Conservation (phyloP, 1,140 invertebrate genomes). For the Tribolium madens region DNA sequence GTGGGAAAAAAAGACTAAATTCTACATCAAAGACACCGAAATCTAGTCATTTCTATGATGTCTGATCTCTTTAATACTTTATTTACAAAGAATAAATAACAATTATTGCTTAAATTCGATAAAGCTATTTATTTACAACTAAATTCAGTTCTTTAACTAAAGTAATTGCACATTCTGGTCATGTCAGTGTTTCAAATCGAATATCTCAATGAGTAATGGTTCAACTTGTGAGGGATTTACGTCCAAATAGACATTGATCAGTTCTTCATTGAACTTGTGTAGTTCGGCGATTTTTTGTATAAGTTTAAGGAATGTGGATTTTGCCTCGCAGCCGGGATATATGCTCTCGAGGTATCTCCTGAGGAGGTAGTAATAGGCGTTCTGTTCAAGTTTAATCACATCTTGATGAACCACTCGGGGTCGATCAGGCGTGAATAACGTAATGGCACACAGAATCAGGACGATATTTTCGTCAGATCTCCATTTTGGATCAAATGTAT, state of each 20-base stretch:
- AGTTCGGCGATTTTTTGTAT: slow-evolving; percentile 91
- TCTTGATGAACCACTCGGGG: slow-evolving; percentile 84
- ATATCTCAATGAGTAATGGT: slow-evolving; percentile 92
- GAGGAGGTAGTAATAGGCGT: slow-evolving; percentile 91
- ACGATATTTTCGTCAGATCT: slow-evolving; percentile 89
- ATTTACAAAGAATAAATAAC: slow-evolving; percentile 39
- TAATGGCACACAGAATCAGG: slow-evolving; percentile 89
- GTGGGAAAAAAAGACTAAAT: slow-evolving; percentile 63
- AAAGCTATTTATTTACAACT: background rate
- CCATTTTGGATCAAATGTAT: slow-evolving; percentile 84
- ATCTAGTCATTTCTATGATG: slow-evolving; percentile 37
- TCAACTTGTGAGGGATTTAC: slow-evolving; percentile 91
- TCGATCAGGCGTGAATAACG: slow-evolving; percentile 87
- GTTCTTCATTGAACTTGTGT: slow-evolving; percentile 85
- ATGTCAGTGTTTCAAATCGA: slow-evolving; percentile 80
- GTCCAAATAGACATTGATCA: slow-evolving; percentile 89
- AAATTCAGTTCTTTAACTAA: background rate
- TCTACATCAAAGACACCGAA: slow-evolving; percentile 45
- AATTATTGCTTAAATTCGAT: slow-evolving; percentile 22
- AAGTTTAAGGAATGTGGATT: slow-evolving; percentile 85
- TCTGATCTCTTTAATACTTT: slow-evolving; percentile 20
- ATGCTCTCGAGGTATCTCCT: slow-evolving; percentile 87
- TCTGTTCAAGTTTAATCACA: slow-evolving; percentile 90
- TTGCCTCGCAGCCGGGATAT: slow-evolving; percentile 86
- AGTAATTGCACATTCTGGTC: background rate